Conservation (phyloP, 2,113 vertebrate species). For the Motacilla alba region DNA sequence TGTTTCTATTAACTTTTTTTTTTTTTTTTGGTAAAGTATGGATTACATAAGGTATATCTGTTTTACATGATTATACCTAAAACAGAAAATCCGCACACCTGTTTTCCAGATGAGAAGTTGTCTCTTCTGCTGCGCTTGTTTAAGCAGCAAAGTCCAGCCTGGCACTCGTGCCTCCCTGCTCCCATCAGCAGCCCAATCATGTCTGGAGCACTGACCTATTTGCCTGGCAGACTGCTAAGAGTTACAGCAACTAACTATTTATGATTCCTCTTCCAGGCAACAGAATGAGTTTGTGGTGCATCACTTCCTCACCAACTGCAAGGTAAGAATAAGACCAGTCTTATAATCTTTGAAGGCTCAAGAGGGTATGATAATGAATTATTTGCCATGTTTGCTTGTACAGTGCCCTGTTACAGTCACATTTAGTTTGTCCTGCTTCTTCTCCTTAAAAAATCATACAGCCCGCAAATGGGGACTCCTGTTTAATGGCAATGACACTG, state of each 20-base stretch:
- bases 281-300: background rate
- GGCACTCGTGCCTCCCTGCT: fast-evolving
- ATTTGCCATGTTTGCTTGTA: fast-evolving
- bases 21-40: background rate
- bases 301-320: background rate
- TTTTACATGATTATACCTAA: background rate
- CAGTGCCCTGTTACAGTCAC: background rate
- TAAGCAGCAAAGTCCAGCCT: background rate
- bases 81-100: background rate
- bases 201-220: background rate
- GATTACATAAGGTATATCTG: background rate
- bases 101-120: background rate
- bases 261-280: background rate
- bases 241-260: background rate
- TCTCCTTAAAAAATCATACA: background rate
- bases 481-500: background rate
- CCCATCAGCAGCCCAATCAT: background rate
- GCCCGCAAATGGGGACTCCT: background rate
- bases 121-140: background rate
- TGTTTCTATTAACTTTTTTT: background rate
- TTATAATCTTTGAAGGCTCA: background rate
- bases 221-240: background rate
- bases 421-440: background rate
- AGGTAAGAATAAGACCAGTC: background rate
- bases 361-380: background rate